A percentile compares a stretch with the other conserved stretches of the same genome.
Evolutionary conservation across 2,888 invertebrate species (phyloP).

Genomic region (Tinea trinotella): DNA sequence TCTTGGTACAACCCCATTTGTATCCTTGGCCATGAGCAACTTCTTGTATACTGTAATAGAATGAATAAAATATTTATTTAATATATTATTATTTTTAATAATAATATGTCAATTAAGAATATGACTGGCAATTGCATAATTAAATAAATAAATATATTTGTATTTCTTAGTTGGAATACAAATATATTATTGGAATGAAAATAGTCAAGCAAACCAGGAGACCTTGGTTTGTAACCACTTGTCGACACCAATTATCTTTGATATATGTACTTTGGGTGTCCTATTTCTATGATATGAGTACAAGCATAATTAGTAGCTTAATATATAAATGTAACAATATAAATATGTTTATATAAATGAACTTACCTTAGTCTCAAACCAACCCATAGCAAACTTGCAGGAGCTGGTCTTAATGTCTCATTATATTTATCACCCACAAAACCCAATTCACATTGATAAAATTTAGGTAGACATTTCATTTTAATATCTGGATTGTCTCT

Average conservation of each 20-base stretch:
- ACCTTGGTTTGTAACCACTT: too few relatives aligned
- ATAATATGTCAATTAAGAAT: conserved; percentile 3
- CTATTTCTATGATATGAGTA: too few relatives aligned
- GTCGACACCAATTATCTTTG: too few relatives aligned
- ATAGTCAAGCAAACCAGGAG: too few relatives aligned
- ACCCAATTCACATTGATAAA: conserved; percentile 36
- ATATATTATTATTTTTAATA: conserved; percentile 14
- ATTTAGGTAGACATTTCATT: conserved; percentile 29
- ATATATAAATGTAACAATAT: too few relatives aligned
- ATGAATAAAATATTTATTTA: conserved; percentile 16
- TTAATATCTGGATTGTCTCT: conserved; percentile 31
- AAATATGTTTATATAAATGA: neutral
- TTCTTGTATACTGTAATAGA: conserved; percentile 73
- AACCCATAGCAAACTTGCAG: conserved; percentile 53
- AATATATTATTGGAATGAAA: too few relatives aligned
- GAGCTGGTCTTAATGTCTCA: conserved; percentile 34
- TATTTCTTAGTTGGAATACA: too few relatives aligned
- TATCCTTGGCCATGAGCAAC: conserved; percentile 84
- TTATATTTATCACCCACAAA: conserved; percentile 37
- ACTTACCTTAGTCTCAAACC: conserved; percentile 39
- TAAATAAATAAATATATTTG: too few relatives aligned
- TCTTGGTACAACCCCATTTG: conserved; percentile 85
- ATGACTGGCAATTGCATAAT: too few relatives aligned
- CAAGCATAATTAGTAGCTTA: too few relatives aligned
- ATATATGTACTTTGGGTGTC: too few relatives aligned